A percentile compares a stretch with the other conserved stretches of the same genome.
Conservation (phyloP, 2,888 invertebrate genomes). For the Hetaerina titia region DNA sequence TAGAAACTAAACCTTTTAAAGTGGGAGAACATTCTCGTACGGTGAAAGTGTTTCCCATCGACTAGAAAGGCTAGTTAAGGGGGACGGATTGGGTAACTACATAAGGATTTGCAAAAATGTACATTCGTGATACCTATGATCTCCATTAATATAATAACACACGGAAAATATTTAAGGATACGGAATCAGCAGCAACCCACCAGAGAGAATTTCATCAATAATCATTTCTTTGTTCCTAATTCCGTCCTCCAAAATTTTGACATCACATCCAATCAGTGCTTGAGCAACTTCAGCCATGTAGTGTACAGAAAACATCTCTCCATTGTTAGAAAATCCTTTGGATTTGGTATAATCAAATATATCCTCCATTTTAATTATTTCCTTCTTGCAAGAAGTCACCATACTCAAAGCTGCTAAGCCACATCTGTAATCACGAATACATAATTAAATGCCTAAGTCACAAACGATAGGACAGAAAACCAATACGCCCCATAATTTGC, state of each 20-base stretch:
- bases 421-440: slow-evolving; percentile 24
- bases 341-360: slow-evolving; percentile 81
- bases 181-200: slow-evolving; percentile 82
- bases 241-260: slow-evolving; percentile 77
- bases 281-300: slow-evolving; percentile 84
- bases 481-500: too few species aligned
- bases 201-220: slow-evolving; percentile 79
- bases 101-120: too few species aligned
- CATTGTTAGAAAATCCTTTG: slow-evolving; percentile 86
- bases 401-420: slow-evolving; percentile 59
- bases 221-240: slow-evolving; percentile 78
- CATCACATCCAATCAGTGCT: slow-evolving; percentile 78
- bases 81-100: too few species aligned
- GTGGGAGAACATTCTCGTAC: too few species aligned
- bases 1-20: too few species aligned
- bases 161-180: slow-evolving; percentile 76
- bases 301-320: slow-evolving; percentile 92
- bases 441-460: too few species aligned
- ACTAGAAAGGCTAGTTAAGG: too few species aligned
- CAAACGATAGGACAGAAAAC: too few species aligned
- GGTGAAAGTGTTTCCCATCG: too few species aligned
- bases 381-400: slow-evolving; percentile 20
- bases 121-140: too few species aligned
- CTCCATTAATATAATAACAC: too few species aligned
- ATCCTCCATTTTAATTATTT: slow-evolving; percentile 79